Base-by-base conservation (phyloP, 2,113 vertebrate genomes). In the Lynx canadensis region DNA sequence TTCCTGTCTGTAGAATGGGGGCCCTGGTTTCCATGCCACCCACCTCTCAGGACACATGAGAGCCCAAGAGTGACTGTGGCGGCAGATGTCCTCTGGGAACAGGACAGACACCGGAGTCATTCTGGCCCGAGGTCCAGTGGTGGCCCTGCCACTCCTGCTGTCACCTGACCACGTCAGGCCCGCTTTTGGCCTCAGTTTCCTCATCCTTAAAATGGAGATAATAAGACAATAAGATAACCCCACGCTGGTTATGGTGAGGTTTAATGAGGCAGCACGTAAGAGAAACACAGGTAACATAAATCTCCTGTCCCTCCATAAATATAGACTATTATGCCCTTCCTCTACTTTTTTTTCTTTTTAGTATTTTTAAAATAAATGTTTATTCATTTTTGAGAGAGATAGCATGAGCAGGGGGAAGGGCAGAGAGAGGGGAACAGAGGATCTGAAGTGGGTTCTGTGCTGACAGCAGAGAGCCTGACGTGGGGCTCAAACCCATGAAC, bases 151-250 rank as follows among this genome's bases (percentile, higher is more conserved):
- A 7, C n/a, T 60, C 27, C 19, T 52, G 10, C 1, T 1, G 25
- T 86, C 52, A 41, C 4, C n/a, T 11, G 31, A 52, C 15, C 13
- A 7, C 5, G 29, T 50, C 57, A 25, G 0, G 10, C 23, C 8
- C 16, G 87, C 68, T 88, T 23, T 50, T 69, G 65, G 85, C 36
- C 18, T 86, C 31, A 21, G 9, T 25, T 57, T n/a, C 68, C 74
- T 63, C 0, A 10, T 36, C 21, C 9, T 0, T 10, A 27, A 45
- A 48, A 88, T 66, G 18, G 19, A 48, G 45, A 5, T 48, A 50
- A 21, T 45, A 29, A 31, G 33, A 14, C 68, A 50, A 63, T 33
- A n/a, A 45, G 45, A 45, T 45, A 45, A 38, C 16, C 25, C 57
- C 5, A 1, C 14, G 12, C 29, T 1, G 4, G 71, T 18, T 41